Base-by-base conservation (phyloP, 35 echinoderm and acorn worm species). In the Anneissia japonica region DNA sequence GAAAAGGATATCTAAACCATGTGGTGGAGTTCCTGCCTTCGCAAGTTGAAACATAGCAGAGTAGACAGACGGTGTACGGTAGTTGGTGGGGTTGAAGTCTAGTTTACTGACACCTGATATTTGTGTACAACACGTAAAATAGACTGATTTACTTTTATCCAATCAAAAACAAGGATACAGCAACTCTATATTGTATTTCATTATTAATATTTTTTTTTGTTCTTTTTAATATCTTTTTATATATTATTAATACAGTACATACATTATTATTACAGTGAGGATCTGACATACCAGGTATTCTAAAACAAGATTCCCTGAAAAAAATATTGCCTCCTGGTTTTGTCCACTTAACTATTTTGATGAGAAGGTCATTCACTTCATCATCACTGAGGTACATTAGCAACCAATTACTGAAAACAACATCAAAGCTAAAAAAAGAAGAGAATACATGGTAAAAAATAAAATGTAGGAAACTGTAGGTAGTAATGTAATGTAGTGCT, bases 361-460 rank as follows among this genome's bases (percentile, higher is more conserved):
- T 32, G 5, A 89, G 86, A 0, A 98, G 77, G 30, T 91, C 32
- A 9, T 75, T 29, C 17, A 98, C 86, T 79, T 98, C 95, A n/a
- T 93, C 95, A 76, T 94, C 89, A 0, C 89, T 81, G n/a, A 93
- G 83, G n/a, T 98, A 98, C 95, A 98, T 98, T 86, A 98, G 82
- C 76, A 98, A 76, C 91, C 95, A 98, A 45, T 98, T 98, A 34
- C 88, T 89, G 72, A 93, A 98, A 37, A 98, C 89, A 0, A 98
- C 73, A 80, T 98, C 95, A 98, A 76, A 98, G 46, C 95, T 98
- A 87, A 87, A 74, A 85, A 87, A 34, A 93, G 87, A 77, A 93
- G 84, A 39, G 85, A 85, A 76, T 88, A 93, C 5, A 88, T 93
- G 72, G 93, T 91, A 36, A 91, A 74, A 82, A 97, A 97, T 46